phyloP scores from a whole-genome alignment of 2,113 vertebrate species.

The Phasianus colchicus region DNA sequence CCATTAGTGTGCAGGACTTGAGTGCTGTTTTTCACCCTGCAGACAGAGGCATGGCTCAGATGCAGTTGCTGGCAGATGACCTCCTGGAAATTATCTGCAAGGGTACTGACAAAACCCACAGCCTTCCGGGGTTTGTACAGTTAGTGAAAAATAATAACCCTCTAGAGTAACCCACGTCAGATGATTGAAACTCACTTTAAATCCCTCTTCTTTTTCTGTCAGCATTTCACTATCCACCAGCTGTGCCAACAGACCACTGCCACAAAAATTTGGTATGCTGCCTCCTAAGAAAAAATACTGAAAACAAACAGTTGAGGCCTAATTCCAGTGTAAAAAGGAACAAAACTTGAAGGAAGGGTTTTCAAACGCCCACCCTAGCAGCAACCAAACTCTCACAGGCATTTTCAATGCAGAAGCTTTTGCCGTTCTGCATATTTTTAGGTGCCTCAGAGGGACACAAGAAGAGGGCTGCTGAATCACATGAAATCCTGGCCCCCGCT shows the following conservation, averaged over 20 bases:
- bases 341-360: neutral
- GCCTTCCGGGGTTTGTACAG: neutral
- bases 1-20: neutral
- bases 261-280: neutral
- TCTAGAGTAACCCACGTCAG: neutral
- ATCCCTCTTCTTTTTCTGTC: neutral
- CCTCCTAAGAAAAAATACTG: neutral
- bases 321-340: neutral
- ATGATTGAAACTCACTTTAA: neutral
- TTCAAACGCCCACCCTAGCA: neutral
- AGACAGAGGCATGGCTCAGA: neutral
- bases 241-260: neutral
- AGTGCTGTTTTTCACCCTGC: neutral
- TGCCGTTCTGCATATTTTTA: slow-evolving; percentile 11
- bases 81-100: neutral
- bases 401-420: neutral
- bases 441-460: neutral
- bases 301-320: neutral
- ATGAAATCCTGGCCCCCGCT: neutral
- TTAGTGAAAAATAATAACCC: neutral
- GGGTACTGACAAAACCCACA: neutral
- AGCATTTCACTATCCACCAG: neutral
- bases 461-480: neutral
- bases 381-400: neutral
- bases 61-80: neutral